phyloP scores from a whole-genome alignment of 2,888 invertebrate species.

The Stenodema calcarata region DNA sequence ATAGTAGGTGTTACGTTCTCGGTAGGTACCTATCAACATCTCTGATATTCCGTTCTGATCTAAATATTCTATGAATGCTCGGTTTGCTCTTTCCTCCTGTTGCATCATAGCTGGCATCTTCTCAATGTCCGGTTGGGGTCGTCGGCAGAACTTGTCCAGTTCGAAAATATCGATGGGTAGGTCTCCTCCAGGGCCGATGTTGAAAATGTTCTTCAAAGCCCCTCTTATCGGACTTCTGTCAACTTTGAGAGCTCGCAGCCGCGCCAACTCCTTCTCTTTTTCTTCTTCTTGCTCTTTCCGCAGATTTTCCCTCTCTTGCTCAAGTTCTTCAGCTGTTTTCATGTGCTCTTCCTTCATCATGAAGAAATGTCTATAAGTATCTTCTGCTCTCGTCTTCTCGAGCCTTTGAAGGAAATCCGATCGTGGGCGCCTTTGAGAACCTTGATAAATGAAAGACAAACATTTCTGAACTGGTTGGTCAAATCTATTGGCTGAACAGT shows the following conservation, averaged over 20 bases:
- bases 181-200: neutral
- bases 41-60: conserved; percentile 41
- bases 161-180: conserved; percentile 34
- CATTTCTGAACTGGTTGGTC: no score
- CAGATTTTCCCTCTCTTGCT: conserved; percentile 1
- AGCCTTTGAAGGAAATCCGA: conserved; percentile 42
- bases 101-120: conserved; percentile 35
- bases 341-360: conserved; percentile 27
- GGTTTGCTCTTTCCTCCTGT: conserved; percentile 28
- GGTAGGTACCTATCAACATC: conserved; percentile 38
- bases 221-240: conserved; percentile 29
- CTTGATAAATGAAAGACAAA: no score
- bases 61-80: conserved; percentile 38
- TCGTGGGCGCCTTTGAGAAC: conserved; percentile 9
- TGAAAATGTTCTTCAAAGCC: conserved; percentile 28
- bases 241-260: conserved; percentile 3
- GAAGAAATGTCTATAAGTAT: conserved; percentile 22
- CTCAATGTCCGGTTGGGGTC: conserved; percentile 31
- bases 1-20: no score
- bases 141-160: conserved; percentile 38
- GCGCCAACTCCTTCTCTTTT: conserved; percentile 1
- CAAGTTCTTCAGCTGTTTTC: conserved; percentile 30
- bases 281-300: conserved; percentile 19
- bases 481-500: no score
- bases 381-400: conserved; percentile 32